Conservation (phyloP, 1,140 invertebrate genomes). For the Drosophila arizonae region DNA sequence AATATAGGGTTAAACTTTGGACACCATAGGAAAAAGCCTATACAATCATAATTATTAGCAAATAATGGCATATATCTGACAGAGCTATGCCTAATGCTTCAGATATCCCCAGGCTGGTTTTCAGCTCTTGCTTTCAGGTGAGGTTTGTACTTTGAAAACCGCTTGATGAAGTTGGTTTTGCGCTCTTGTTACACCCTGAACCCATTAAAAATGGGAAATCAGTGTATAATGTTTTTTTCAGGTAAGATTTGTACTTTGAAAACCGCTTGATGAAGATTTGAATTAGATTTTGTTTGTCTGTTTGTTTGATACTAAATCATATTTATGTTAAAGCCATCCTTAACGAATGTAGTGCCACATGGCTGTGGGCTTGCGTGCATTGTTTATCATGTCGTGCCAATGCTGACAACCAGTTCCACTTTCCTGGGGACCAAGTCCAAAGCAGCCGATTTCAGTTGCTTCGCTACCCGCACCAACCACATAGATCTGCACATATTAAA, state of each 20-base stretch:
- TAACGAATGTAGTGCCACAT: conserved; percentile 93
- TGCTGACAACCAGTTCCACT: conserved; percentile 86
- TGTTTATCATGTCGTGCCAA: conserved; percentile 91
- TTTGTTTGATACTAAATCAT: background rate
- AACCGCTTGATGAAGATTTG: background rate
- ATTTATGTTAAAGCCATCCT: conserved; percentile 25
- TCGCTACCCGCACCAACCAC: conserved; percentile 84
- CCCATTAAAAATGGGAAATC: too few relatives aligned
- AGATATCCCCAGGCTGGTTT: conserved; percentile 8
- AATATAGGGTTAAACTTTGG: background rate
- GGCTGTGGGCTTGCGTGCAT: conserved; percentile 90
- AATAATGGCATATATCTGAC: background rate
- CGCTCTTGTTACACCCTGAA: background rate
- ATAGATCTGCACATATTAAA: conserved; percentile 83
- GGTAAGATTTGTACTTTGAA: conserved; percentile 1
- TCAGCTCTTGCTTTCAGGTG: background rate
- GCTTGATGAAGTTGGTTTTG: conserved; percentile 1
- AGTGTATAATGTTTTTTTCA: background rate
- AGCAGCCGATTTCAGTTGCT: conserved; percentile 86
- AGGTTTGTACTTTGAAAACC: conserved; percentile 8
- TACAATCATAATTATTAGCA: background rate
- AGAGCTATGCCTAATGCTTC: background rate
- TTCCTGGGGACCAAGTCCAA: conserved; percentile 88
- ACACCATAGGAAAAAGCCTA: conserved; percentile 9
- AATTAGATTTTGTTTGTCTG: background rate